A percentile compares a stretch with the other conserved stretches of the same genome.
phyloP scores from a whole-genome alignment of 37 sponge, comb jelly and placozoan genomes.

The Tethya wilhelma region DNA sequence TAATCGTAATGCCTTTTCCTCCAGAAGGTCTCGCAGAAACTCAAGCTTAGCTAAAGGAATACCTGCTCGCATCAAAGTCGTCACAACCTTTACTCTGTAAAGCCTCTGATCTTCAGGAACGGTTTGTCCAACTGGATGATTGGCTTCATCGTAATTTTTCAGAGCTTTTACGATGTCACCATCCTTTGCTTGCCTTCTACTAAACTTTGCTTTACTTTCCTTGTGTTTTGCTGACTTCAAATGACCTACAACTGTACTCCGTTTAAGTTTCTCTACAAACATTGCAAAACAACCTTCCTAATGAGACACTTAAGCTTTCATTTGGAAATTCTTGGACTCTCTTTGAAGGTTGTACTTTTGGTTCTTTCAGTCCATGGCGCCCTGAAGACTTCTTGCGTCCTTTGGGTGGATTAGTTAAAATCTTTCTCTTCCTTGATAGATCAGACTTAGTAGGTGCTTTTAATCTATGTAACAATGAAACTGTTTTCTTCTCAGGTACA shows the following conservation, averaged over 20 bases:
- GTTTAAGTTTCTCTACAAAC: conserved; percentile 15
- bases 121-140: conserved; percentile 46
- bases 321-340: conserved; percentile 10
- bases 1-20: conserved; percentile 48
- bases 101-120: conserved; percentile 55
- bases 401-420: neutral
- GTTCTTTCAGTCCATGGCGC: neutral
- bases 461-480: neutral
- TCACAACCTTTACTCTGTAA: conserved; percentile 56
- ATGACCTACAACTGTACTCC: neutral
- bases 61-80: conserved; percentile 37
- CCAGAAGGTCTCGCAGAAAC: conserved; percentile 31
- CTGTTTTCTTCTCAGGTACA: neutral
- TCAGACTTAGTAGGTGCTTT: neutral
- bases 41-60: conserved; percentile 42
- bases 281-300: conserved; percentile 13
- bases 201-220: conserved; percentile 14
- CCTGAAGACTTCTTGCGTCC: conserved; percentile 9
- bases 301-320: neutral
- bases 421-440: conserved; percentile 3
- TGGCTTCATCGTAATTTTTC: conserved; percentile 29
- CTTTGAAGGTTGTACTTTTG: neutral
- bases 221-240: conserved; percentile 18
- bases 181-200: neutral
- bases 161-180: conserved; percentile 34